Percentiles rank a stretch among this genome's conserved stretches.
Evolutionary conservation across 2,113 vertebrate genomes (phyloP).

Genomic region (Shinisaurus crocodilurus): DNA sequence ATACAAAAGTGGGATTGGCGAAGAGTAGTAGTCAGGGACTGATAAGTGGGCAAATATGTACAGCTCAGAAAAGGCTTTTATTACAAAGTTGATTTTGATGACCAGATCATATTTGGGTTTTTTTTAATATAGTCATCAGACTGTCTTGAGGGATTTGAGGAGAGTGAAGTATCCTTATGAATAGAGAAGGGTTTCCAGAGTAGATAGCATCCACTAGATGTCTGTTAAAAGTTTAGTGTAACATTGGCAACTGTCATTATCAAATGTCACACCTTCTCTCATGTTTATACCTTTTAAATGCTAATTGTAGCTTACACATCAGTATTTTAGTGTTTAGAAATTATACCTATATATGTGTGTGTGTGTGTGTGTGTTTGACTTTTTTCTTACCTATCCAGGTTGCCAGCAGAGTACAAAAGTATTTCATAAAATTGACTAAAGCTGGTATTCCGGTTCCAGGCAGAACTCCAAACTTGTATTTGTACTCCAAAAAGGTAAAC

Average conservation of each 20-base stretch:
- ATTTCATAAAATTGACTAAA: conserved; percentile 99
- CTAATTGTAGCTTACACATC: neutral
- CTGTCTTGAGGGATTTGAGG: neutral
- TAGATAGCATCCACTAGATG: neutral
- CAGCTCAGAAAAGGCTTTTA: neutral
- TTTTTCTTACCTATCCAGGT: conserved; percentile 80
- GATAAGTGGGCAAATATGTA: neutral
- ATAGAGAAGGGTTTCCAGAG: neutral
- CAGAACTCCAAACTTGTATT: conserved; percentile 96
- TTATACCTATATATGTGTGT: conserved; percentile 11
- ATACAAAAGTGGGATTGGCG: neutral
- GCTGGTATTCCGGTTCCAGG: conserved; percentile 99
- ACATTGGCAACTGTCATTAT: neutral
- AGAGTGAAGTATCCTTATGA: neutral
- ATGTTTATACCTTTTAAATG: neutral
- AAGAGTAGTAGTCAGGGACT: neutral
- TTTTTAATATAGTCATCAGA: too few species aligned
- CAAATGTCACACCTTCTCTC: neutral
- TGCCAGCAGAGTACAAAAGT: conserved; percentile 98
- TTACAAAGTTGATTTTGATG: neutral
- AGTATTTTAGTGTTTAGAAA: conserved; percentile 6
- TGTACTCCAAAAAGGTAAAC: conserved; percentile 97
- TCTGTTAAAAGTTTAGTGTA: neutral
- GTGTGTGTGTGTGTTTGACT: too few species aligned
- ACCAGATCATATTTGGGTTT: too few species aligned